These are phyloP conservation scores for Coluber constrictor DNA, from an alignment of 2,797 vertebrate genomes.

Conservation along the genomic window DNA sequence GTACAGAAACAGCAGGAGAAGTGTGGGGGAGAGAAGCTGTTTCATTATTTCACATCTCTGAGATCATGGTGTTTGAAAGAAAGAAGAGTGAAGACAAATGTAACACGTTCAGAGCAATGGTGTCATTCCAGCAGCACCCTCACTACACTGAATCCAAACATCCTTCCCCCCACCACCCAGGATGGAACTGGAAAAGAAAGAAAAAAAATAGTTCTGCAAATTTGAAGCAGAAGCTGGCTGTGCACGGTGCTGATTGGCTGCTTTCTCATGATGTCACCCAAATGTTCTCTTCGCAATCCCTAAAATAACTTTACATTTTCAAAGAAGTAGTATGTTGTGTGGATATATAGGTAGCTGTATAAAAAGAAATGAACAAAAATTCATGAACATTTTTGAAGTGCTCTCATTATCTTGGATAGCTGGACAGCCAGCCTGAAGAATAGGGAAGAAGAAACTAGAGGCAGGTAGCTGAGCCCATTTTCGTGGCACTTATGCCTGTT, in stretches of 20 bases:
- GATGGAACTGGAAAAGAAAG: neutral
- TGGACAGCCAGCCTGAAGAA: neutral
- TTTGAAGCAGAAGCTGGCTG: neutral
- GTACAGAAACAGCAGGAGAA: conserved; percentile 80
- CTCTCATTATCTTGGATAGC: neutral
- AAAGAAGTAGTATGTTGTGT: neutral
- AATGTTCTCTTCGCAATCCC: neutral
- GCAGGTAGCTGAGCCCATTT: neutral
- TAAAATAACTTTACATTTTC: neutral
- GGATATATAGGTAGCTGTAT: neutral
- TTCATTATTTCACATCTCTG: conserved; percentile 79
- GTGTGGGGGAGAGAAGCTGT: conserved; percentile 68
- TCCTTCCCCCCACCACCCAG: neutral
- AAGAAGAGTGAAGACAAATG: conserved; percentile 29
- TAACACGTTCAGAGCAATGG: neutral
- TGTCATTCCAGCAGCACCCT: neutral
- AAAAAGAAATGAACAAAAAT: neutral
- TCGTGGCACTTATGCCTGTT: neutral
- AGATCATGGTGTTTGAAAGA: conserved; percentile 75
- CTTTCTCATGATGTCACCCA: neutral
- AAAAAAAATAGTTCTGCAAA: neutral
- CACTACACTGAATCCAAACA: neutral
- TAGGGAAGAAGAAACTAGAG: neutral
- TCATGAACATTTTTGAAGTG: neutral
- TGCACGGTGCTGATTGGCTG: neutral